Evolutionary conservation across 2,113 vertebrate species (phyloP), one percentile per base, ranked within the genome.

Genomic region (Nibea coibor): DNA sequence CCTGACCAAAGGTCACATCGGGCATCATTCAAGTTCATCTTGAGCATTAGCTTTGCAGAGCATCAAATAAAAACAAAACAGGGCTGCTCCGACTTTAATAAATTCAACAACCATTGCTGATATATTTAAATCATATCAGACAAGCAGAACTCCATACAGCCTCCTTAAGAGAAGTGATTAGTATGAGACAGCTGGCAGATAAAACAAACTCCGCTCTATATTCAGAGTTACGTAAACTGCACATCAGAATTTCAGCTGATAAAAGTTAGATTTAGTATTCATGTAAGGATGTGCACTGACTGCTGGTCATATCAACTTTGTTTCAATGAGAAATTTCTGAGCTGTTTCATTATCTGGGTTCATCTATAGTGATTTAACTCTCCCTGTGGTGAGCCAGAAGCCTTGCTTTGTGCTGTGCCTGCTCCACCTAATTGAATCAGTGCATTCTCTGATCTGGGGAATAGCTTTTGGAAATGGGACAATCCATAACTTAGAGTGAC

Each of bases 401-500:
- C 43, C 16, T 75, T 12, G 12, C 35, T 77, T 63, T 72, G 69
- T 56, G 50, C 71, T 9, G n/a, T 8, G 11, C 5, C 74, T 70
- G 72, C 62, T 65, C 19, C 74, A 20, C 20, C 28, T 72, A 80
- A 83, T 79, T 62, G 22, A 77, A 71, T 78, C 68, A 35, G 53
- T 24, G 53, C 43, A 20, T 17, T 51, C 71, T 64, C 56, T 75
- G 48, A 82, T 81, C 80, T 31, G 43, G 70, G 72, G 54, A 74
- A 76, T 4, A 35, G 78, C 51, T 78, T 83, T 61, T 73, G 50
- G 77, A 85, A 79, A 81, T 72, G 31, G 62, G 64, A 84, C 66
- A 63, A 43, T 65, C 10, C 43, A 77, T 69, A 75, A 78, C 43
- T 68, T 59, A 48, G 31, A 79, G 57, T 11, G 17, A 66, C 65